Percentiles rank a stretch among this genome's conserved stretches.
These are phyloP conservation scores for Spodoptera litura DNA, from an alignment of 1,140 invertebrate genomes.

Conservation along the genomic window DNA sequence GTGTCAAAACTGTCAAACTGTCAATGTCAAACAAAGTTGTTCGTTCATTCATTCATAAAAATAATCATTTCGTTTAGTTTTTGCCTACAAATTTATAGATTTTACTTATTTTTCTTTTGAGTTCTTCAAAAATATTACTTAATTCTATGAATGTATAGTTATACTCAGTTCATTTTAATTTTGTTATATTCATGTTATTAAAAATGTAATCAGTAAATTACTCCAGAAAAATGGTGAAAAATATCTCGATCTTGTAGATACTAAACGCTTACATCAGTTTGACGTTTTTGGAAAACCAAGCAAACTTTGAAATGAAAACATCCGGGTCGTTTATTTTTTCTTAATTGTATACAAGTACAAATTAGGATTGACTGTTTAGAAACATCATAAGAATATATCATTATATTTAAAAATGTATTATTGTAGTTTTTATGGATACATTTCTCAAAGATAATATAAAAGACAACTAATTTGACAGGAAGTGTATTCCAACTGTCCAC, in stretches of 20 bases:
- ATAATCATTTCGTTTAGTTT: no score
- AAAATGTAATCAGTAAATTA: neutral
- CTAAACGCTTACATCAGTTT: conserved; percentile 30
- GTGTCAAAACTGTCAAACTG: no score
- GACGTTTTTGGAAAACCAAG: conserved; percentile 18
- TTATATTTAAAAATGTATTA: neutral
- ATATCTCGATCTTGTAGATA: neutral
- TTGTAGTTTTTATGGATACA: neutral
- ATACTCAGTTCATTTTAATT: no score
- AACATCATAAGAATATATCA: conserved; percentile 14
- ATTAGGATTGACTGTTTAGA: accelerated
- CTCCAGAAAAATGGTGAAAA: neutral
- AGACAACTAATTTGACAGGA: conserved; percentile 66
- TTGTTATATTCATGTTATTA: no score
- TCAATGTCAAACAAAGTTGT: no score
- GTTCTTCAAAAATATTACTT: no score
- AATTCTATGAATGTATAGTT: no score
- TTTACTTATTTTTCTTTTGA: no score
- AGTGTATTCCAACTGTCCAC: conserved; percentile 82
- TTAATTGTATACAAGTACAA: neutral
- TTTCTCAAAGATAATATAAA: neutral
- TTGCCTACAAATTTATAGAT: no score
- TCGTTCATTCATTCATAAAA: no score
- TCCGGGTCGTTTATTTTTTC: conserved; percentile 51
- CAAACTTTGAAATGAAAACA: conserved; percentile 56